Base-by-base conservation (phyloP, 2,888 invertebrate species). In the Mayetiola destructor region DNA sequence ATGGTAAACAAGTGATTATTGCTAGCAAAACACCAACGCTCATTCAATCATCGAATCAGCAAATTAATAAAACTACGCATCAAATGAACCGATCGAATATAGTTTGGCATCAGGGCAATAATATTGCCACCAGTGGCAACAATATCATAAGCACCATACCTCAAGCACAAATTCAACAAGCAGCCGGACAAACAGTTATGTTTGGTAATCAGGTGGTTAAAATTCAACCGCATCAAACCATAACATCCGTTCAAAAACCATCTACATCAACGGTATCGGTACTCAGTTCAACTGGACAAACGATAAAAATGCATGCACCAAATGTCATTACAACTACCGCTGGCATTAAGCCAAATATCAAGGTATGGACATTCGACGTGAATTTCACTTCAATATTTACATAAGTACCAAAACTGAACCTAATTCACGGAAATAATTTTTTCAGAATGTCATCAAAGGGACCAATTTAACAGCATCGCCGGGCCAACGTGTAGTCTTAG, bases 1-100 rank as follows among this genome's bases (percentile, higher is more conserved):
- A 75, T 53, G 78, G 78, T 8, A 79, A 79, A 65, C 78, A 77
- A 27, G 74, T 79, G 14, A 68, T 79, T 55, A 68, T 79, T 53
- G 75, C 77, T 1, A 75, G 75, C 62, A 72, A 74, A 64, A 67
- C 68, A 59, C 67, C 69, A 20, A 67, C 66, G 39, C 66, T 69
- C 5, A 65, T 71, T 56, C 71, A 69, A 60, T 69, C 66, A 59
- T 14, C 14, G 1, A 10, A 14, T 6, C 54, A 32, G 12, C 54
- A 54, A 18, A 23, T 27, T 12, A 10, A 37, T 5, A 3, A 8
- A 20, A 20, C 62, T 71, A 59, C 58, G 57, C 55, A 10, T 8
- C 57, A 57, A 53, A 60, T 60, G 27, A 55, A 58, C 27, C 70
- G 71, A 61, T 70, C 70, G 9, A 74, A 74, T 60, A 74, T 76